Evolutionary conservation across 35 echinoderm and acorn worm genomes (phyloP), one percentile per base, ranked within the genome.

Genomic region (Lytechinus pictus): DNA sequence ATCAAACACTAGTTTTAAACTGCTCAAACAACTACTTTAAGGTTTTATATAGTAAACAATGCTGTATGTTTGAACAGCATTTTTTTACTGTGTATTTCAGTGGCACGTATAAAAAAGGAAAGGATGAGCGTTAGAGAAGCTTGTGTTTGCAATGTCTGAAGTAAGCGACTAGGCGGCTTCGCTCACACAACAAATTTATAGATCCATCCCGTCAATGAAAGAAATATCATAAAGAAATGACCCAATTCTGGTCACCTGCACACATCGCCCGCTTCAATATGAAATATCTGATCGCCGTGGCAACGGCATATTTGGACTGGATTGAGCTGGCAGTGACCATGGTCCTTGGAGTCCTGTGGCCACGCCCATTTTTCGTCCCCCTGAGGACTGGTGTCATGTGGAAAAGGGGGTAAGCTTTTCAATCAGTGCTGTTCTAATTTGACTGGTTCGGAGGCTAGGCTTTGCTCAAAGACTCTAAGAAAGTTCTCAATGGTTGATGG

Each of bases 271-370:
- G 29, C 28, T 90, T 9, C 88, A 52, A 90, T 90, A 90, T 90
- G 27, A 90, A 90, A 90, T 90, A 29, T 4, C 88, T 54, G 29
- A 90, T 90, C 88, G 16, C 88, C 28, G 52, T 90, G 88, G 88
- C 88, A 90, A 90, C 88, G 88, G 28, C 88, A 90, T 90, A 90
- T 44, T 90, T 90, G 88, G 88, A 90, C 28, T 14, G 88, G 88
- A 90, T 52, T 52, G 88, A 90, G 88, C 28, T 16, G 88, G 29
- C 27, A 52, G 88, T 90, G 28, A 90, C 88, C 88, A 33, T 90
- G 28, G 29, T 90, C 88, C 8, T 14, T 90, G 88, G 24, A 33
- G 8, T 24, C 88, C 27, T 2, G 14, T 44, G 88, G 88, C 88
- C 88, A 90, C 88, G 88, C 88, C 88, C 88, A 90, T 79, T 79